phyloP scores from a whole-genome alignment of 2,113 vertebrate species.

The Odontophorus gujanensis region DNA sequence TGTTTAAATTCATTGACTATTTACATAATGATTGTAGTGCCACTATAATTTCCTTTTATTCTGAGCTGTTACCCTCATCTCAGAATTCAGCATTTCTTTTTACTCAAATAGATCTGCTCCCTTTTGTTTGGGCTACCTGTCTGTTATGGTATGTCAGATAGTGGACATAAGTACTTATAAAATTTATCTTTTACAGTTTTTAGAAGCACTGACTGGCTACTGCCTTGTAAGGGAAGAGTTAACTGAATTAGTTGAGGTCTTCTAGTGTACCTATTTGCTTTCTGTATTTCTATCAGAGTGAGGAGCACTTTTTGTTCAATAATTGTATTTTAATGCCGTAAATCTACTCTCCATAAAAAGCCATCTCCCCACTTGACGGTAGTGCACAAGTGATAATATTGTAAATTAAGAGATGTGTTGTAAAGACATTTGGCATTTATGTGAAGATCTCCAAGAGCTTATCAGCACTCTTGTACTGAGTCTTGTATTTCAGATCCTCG shows the following conservation, averaged over 20 bases:
- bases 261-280: not conserved
- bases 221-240: not conserved
- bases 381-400: not conserved
- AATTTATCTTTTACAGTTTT: not conserved
- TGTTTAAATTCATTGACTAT: not conserved
- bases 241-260: not conserved
- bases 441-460: not conserved
- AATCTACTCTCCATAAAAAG: not conserved
- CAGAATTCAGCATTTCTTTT: not conserved
- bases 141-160: not conserved
- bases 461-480: not conserved
- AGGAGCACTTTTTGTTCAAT: not conserved
- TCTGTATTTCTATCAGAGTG: not conserved
- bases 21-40: not conserved
- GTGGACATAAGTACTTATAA: rapidly evolving
- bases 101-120: not conserved
- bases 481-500: not conserved
- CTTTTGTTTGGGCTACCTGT: not conserved
- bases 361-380: not conserved
- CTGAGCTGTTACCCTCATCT: not conserved
- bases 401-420: not conserved
- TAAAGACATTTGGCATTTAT: not conserved
- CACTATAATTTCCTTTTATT: not conserved
- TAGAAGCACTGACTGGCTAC: not conserved
- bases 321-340: not conserved